Evolutionary conservation across 2,113 vertebrate genomes (phyloP), one percentile per base, ranked within the genome.

Genomic region (Trogon melanurus): DNA sequence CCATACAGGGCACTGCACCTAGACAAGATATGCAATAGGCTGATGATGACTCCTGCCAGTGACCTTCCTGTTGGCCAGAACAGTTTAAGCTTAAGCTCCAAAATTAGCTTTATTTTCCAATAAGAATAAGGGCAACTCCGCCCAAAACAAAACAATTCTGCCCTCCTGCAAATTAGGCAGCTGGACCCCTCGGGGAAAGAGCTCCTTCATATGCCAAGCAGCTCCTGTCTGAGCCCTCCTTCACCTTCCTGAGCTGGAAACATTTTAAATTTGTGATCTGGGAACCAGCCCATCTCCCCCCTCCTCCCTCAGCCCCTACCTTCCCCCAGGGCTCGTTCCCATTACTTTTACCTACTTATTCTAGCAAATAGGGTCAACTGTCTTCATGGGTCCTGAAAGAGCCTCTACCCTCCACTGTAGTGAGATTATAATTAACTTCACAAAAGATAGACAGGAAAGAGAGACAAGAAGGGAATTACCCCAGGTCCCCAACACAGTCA

Each of bases 271-370:
- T 32, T 70, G 9, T 79, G 45, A 74, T 91, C 65, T 74, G 69
- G 79, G 72, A 95, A 71, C 13, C 10, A 86, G 34, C 16, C 51
- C 48, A 58, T 64, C 56, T 84, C 16, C 23, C 16, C 20, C 6
- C 36, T 65, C 27, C 44, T 70, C 22, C n/a, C 16, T 83, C 82
- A 93, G 14, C 47, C 64, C 41, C 32, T 50, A 44, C 36, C 17
- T 71, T 88, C 30, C 72, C 48, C 11, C 51, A 67, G 79, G 85
- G 64, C 60, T 91, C 26, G 13, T 89, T 95, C 83, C 69, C 79
- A 84, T 48, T 86, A 74, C 38, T 86, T 96, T 87, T 89, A 89
- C 88, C 60, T 75, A 48, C 79, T 96, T 95, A 56, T 71, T 65
- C 34, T 67, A 44, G 82, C 29, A 91, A 89, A 89, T 36, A 87